Evolutionary conservation across 2,797 vertebrate genomes (phyloP).

Genomic region (Fistularia tabacaria): DNA sequence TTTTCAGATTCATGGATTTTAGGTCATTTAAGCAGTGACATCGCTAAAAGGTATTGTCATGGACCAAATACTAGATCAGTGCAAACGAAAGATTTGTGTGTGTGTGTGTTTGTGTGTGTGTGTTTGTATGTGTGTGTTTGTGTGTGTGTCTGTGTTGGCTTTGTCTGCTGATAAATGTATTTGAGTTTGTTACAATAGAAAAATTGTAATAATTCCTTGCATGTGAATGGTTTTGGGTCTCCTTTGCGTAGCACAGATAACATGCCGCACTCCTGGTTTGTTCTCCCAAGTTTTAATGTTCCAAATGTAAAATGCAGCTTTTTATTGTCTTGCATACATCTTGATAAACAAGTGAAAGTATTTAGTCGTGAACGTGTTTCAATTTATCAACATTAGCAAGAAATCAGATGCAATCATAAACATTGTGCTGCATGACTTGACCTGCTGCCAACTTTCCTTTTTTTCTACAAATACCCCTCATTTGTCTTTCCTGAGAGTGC

Average conservation of each 20-base stretch:
- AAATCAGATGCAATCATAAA: slow-evolving; percentile 33
- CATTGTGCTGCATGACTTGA: slow-evolving; percentile 11
- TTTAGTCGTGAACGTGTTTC: not conserved
- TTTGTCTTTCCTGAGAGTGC: slow-evolving; percentile 38
- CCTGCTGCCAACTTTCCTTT: slow-evolving; percentile 36
- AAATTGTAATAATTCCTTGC: slow-evolving; percentile 25
- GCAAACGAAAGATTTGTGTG: slow-evolving; percentile 9
- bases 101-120: not conserved
- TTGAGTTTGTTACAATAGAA: too few species aligned
- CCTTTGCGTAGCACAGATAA: slow-evolving; percentile 28
- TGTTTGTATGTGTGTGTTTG: too few species aligned
- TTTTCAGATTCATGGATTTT: slow-evolving; percentile 40
- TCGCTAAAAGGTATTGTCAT: slow-evolving; percentile 27
- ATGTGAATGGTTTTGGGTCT: slow-evolving; percentile 21
- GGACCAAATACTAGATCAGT: slow-evolving; percentile 24
- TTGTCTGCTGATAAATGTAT: too few species aligned
- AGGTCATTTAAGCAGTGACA: slow-evolving; percentile 38
- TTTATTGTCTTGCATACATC: slow-evolving; percentile 24
- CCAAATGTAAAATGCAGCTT: not conserved
- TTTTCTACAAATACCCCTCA: slow-evolving; percentile 20
- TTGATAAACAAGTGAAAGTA: slow-evolving; percentile 14
- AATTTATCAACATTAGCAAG: slow-evolving; percentile 30
- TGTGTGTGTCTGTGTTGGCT: too few species aligned
- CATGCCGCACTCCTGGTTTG: slow-evolving; percentile 22
- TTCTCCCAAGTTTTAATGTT: slow-evolving; percentile 23